These are phyloP conservation scores for Leptura quadrifasciata DNA, from an alignment of 2,888 invertebrate genomes.

Conservation along the genomic window DNA sequence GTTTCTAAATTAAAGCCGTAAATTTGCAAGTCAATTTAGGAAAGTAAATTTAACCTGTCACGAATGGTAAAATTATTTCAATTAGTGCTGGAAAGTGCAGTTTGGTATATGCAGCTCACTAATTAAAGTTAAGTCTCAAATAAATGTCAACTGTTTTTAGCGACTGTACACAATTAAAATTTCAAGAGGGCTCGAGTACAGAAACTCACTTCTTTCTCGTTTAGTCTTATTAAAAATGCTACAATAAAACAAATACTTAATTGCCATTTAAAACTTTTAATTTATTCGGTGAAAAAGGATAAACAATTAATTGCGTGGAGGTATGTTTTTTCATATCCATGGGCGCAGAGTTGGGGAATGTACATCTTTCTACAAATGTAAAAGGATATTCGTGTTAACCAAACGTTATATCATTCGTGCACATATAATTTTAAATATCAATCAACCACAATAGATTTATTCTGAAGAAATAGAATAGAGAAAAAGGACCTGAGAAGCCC, in stretches of 20 bases:
- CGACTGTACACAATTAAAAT: constrained; percentile 61
- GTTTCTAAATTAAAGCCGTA: constrained; percentile 60
- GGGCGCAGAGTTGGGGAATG: neutral
- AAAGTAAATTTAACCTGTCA: constrained; percentile 59
- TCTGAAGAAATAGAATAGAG: no score
- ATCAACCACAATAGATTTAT: no score
- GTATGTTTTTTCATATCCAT: neutral
- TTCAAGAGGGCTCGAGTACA: constrained; percentile 39
- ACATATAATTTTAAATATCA: no score
- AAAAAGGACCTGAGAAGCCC: no score
- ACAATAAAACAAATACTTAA: constrained; percentile 36
- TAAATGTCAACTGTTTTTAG: constrained; percentile 64
- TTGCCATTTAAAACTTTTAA: constrained; percentile 39
- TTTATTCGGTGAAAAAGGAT: constrained; percentile 29
- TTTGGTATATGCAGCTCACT: constrained; percentile 61
- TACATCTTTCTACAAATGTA: no score
- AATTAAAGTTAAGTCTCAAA: constrained; percentile 63
- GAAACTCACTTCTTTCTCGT: neutral
- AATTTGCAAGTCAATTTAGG: constrained; percentile 61
- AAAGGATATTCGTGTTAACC: no score
- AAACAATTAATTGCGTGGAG: neutral
- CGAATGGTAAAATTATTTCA: constrained; percentile 62
- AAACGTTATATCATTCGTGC: no score
- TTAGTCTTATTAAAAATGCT: constrained; percentile 32
- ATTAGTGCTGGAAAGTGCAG: constrained; percentile 62